Evolutionary conservation across 2,797 vertebrate genomes (phyloP).

Genomic region (Xenentodon cancila): DNA sequence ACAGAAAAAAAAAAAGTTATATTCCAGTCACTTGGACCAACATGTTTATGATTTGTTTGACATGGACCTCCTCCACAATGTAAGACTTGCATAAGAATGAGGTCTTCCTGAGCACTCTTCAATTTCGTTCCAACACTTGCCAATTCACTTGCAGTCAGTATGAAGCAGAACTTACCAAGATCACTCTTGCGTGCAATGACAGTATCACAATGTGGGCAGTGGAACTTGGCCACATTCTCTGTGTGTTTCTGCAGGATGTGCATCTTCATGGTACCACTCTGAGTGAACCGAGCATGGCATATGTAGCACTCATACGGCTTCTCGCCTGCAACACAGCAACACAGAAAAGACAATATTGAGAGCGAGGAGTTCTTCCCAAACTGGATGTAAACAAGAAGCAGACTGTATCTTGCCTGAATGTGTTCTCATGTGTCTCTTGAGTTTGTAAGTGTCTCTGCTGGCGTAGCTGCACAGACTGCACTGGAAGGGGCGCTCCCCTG

Average conservation of each 20-base stretch:
- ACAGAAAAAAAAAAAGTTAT: too few relatives aligned
- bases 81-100: too few relatives aligned
- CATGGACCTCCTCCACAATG: too few relatives aligned
- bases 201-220: slow-evolving; percentile 98
- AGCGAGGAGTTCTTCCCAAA: neutral
- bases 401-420: slow-evolving; percentile 87
- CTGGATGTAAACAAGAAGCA: neutral
- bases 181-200: slow-evolving; percentile 98
- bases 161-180: slow-evolving; percentile 81
- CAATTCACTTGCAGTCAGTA: too few relatives aligned
- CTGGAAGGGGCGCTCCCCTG: slow-evolving; percentile 97
- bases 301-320: slow-evolving; percentile 99
- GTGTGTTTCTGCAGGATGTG: slow-evolving; percentile 99
- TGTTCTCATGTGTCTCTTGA: slow-evolving; percentile 99
- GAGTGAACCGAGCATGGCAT: slow-evolving; percentile 97
- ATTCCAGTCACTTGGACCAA: too few relatives aligned
- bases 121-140: too few relatives aligned
- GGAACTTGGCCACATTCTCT: slow-evolving; percentile 98
- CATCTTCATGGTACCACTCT: slow-evolving; percentile 99
- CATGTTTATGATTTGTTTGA: too few relatives aligned
- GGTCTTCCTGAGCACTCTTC: too few relatives aligned
- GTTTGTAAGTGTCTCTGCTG: slow-evolving; percentile 99
- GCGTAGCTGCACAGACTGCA: slow-evolving; percentile 99
- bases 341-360: neutral
- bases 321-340: slow-evolving; percentile 85